Evolutionary conservation across 2,113 vertebrate genomes (phyloP), one percentile per base, ranked within the genome.

Genomic region (Myodes glareolus): DNA sequence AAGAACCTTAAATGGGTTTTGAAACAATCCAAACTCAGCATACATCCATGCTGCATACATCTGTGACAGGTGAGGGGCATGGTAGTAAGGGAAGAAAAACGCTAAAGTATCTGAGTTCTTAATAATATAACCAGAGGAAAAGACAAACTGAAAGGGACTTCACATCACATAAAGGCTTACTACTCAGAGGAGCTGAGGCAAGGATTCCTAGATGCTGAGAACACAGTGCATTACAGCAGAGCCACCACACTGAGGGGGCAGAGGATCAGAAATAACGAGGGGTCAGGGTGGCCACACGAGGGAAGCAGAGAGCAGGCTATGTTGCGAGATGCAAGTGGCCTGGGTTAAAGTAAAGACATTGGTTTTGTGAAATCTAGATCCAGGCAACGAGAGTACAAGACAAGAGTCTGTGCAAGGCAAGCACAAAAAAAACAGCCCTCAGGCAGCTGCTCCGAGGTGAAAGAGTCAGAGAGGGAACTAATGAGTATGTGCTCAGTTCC

Each of bases 251-350:
- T 0, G 96, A 94, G 95, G 97, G 82, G 93, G 96, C 96, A 84
- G 78, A 97, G 96, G 93, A 97, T 76, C 93, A 95, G 94, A 39
- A 97, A 97, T 97, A 80, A 85, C 5, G 1, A 67, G 65, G 47
- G 87, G 92, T 90, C 68, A 67, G 82, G 13, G 61, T 33, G 91
- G 92, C 98, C 98, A 93, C 95, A 80, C 0, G 97, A 96, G 98
- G 98, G 96, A n/a, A 95, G 97, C 93, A 97, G 96, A 97, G 94
- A 97, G 97, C 90, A 90, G 21, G 72, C n/a, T 33, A 58, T 27
- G 13, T 1, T 2, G 52, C 0, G 4, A 65, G 42, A 17, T 2
- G 77, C 47, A 33, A 27, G 23, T 17, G 16, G 67, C n/a, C 29
- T 2, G 12, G 0, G 39, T 12, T 10, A 31, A 14, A 5, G 45